Percentiles rank a stretch among this genome's conserved stretches.
Conservation (phyloP, 2,113 vertebrate species). For the Petaurus breviceps region DNA sequence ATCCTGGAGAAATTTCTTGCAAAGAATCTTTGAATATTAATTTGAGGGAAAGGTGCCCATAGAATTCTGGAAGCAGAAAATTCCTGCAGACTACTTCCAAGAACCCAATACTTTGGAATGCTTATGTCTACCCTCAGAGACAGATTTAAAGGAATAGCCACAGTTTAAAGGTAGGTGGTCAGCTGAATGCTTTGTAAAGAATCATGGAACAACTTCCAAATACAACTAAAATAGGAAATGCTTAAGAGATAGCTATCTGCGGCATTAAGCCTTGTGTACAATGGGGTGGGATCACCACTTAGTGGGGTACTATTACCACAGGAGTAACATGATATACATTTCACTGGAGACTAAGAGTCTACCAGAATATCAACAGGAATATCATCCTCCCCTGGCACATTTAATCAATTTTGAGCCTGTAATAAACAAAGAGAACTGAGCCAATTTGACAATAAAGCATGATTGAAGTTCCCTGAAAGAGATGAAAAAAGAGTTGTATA, state of each 20-base stretch:
- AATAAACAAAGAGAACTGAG: neutral
- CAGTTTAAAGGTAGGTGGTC: neutral
- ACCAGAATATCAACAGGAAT: constrained; percentile 1
- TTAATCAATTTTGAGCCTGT: neutral
- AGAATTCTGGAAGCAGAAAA: neutral
- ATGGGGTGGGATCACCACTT: neutral
- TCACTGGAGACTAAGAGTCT: neutral
- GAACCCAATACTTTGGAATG: neutral
- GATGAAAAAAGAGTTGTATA: neutral
- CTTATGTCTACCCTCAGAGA: neutral
- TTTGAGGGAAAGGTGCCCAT: neutral
- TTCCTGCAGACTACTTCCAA: neutral
- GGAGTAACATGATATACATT: neutral
- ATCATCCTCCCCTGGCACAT: neutral
- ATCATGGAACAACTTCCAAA: neutral
- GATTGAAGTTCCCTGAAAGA: neutral
- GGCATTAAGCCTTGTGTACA: neutral
- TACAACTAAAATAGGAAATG: neutral
- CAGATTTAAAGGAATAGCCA: neutral
- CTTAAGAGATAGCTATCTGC: neutral
- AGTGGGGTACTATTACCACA: neutral
- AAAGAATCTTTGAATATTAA: neutral
- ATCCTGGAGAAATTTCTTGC: neutral
- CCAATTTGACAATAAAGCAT: neutral
- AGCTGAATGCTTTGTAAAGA: neutral